phyloP scores from a whole-genome alignment of 2,888 invertebrate genomes.

The Rhopalosiphum nymphaeae region DNA sequence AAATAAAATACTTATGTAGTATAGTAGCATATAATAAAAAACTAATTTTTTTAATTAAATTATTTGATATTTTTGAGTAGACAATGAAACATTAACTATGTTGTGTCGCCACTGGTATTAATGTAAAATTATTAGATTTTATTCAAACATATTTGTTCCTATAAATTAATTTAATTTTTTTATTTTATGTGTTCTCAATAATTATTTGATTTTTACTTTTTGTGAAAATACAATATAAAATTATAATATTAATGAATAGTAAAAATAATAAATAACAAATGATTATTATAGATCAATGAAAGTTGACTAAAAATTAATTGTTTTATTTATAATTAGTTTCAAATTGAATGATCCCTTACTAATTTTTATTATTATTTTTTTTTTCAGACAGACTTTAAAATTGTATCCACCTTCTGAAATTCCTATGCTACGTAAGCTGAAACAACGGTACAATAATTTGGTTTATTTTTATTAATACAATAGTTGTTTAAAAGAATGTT shows the following conservation, averaged over 20 bases:
- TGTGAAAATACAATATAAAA: background rate
- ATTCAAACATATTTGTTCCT: background rate
- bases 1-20: too few relatives aligned
- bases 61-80: too few relatives aligned
- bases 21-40: too few relatives aligned
- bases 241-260: background rate
- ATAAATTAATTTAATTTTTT: background rate
- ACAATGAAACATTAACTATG: too few relatives aligned
- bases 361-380: background rate
- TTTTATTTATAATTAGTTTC: background rate
- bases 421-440: constrained; percentile 42
- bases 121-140: too few relatives aligned
- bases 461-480: background rate
- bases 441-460: constrained; percentile 29
- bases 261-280: background rate
- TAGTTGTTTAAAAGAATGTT: background rate
- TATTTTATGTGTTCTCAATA: background rate
- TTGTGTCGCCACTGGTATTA: too few relatives aligned
- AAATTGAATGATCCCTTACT: too few relatives aligned
- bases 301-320: too few relatives aligned
- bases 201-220: background rate
- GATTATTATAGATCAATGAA: too few relatives aligned
- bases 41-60: too few relatives aligned
- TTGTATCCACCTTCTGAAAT: constrained; percentile 26
- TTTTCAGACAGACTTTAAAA: constrained; percentile 56